These are phyloP conservation scores for Sebastes umbrosus DNA, from an alignment of 2,797 vertebrate species.

Conservation along the genomic window DNA sequence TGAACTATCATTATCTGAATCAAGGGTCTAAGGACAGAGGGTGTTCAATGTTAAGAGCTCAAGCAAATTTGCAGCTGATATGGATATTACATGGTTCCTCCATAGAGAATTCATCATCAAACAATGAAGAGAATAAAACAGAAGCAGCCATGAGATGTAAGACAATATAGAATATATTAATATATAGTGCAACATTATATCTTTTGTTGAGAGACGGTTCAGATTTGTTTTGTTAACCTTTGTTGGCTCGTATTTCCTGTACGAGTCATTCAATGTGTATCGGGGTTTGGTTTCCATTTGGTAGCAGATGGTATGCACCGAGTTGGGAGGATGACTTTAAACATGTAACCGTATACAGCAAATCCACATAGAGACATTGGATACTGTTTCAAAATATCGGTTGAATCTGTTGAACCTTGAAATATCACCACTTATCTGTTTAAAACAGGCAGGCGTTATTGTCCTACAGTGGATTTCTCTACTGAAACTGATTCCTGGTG, in stretches of 20 bases:
- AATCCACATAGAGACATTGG: conserved; percentile 20
- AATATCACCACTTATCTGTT: conserved; percentile 35
- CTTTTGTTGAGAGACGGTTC: conserved; percentile 30
- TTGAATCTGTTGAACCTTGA: conserved; percentile 22
- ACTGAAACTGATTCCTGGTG: conserved; percentile 21
- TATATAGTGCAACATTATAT: background rate
- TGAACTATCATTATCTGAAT: too few relatives aligned
- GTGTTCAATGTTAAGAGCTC: background rate
- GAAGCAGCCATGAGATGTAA: background rate
- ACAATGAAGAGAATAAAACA: background rate
- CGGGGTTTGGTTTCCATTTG: conserved; percentile 46
- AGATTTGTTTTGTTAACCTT: conserved; percentile 62
- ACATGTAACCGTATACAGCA: conserved; percentile 58
- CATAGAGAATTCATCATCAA: background rate
- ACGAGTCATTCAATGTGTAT: conserved; percentile 35
- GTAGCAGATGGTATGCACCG: conserved; percentile 62
- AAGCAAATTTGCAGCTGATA: background rate
- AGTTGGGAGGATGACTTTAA: conserved; percentile 56
- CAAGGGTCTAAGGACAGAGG: too few relatives aligned
- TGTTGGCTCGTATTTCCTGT: conserved; percentile 40
- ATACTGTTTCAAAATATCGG: conserved; percentile 45
- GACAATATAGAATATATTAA: background rate
- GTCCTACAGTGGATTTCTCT: conserved; percentile 12
- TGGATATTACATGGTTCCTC: background rate
- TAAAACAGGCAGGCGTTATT: conserved; percentile 25